A percentile compares a stretch with the other conserved stretches of the same genome.
Evolutionary conservation across 2,888 invertebrate species (phyloP).

Genomic region (Dryadula phaetusa): DNA sequence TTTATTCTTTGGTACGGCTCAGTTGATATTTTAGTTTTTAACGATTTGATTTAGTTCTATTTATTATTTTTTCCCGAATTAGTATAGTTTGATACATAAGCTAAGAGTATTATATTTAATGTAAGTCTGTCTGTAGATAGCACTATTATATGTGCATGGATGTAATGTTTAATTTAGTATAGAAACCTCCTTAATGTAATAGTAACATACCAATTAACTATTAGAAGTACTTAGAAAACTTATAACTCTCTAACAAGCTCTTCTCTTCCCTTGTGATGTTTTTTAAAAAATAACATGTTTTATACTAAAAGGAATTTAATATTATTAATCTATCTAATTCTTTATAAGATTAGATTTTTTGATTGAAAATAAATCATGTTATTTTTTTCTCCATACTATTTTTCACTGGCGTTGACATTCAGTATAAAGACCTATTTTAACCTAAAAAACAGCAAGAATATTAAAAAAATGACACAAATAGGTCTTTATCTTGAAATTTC

Average conservation of each 20-base stretch:
- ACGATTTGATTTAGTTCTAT: too few relatives aligned
- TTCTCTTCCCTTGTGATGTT: not conserved
- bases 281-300: not conserved
- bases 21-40: too few relatives aligned
- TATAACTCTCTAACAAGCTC: slow-evolving; percentile 17
- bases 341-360: too few relatives aligned
- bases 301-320: slow-evolving; percentile 1
- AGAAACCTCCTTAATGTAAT: not conserved
- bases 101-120: not conserved
- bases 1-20: too few relatives aligned
- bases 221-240: too few relatives aligned
- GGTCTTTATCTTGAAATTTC: slow-evolving; percentile 7
- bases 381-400: slow-evolving; percentile 1
- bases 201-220: not conserved
- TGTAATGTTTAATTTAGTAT: slow-evolving; percentile 1
- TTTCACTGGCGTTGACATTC: slow-evolving; percentile 9
- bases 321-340: not conserved
- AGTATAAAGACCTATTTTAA: slow-evolving; percentile 11
- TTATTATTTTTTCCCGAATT: not conserved
- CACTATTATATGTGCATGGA: slow-evolving; percentile 11
- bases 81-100: not conserved
- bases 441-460: not conserved
- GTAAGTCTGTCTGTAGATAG: slow-evolving; percentile 6
- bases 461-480: not conserved
- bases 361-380: not conserved